Evolutionary conservation across 2,888 invertebrate species (phyloP), one percentile per base, ranked within the genome.

Genomic region (Biston betularia): DNA sequence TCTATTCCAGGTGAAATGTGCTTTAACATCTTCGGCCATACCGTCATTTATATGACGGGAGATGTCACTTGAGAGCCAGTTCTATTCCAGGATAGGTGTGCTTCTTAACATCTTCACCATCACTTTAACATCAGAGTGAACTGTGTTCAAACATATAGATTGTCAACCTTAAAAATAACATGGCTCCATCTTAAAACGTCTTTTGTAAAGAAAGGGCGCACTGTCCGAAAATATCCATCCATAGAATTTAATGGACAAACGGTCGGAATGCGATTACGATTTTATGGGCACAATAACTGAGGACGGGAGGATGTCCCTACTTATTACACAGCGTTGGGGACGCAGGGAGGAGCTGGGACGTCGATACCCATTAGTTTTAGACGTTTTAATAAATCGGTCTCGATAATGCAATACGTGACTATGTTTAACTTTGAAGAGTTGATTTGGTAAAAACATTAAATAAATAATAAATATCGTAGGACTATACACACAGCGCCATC

Each of bases 301-400:
- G 63, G 63, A 50, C 68, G 70, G 66, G 76, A 80, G 83, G 81
- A 82, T 80, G 83, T 81, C 74, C 76, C 77, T 78, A 79, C 77
- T 81, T 83, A 77, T 78, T 76, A 79, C 74, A 67, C 63, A 71
- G 73, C 73, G 72, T 72, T 74, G 79, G 76, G 78, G 58, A 73
- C 67, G 69, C 45, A 46, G 55, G 34, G 40, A n/a, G 68, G 70
- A 76, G 10, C n/a, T 8, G 34, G 78, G 75, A 63, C 67, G 63
- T 59, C 60, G 34, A 48, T 9, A 11, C 24, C 24, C 48, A 24
- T 12, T 24, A 33, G 48, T 48, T 33, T n/a, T 48, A 48, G 10
- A 33, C 48, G 33, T 33, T 48, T 33, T 0, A 48, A 24, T 0
- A 48, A 24, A 45, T 14, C 45, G n/a, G 11, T 6, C 12, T 44